Evolutionary conservation across 2,113 vertebrate species (phyloP).

Genomic region (Siniperca knerii): DNA sequence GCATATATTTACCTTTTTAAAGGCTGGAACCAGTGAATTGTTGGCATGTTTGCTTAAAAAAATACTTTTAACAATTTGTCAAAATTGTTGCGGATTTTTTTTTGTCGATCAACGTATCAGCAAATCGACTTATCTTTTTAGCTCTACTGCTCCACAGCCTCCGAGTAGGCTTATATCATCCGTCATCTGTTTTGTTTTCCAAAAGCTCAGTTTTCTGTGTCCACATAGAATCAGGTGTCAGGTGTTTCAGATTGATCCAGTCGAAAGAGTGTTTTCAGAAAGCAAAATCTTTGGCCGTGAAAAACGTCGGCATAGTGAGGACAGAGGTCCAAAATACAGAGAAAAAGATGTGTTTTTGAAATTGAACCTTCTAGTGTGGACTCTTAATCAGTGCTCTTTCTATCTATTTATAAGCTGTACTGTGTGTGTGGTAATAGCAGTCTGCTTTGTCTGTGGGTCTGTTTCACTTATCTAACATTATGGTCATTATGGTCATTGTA

Average conservation of each 20-base stretch:
- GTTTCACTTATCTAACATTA: slow-evolving; percentile 13
- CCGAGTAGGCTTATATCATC: not conserved
- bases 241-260: not conserved
- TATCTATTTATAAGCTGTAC: slow-evolving; percentile 8
- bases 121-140: not conserved
- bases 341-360: not conserved
- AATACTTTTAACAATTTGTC: too few relatives aligned
- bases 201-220: not conserved
- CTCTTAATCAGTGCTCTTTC: not conserved
- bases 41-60: not conserved
- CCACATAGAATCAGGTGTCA: not conserved
- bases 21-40: not conserved
- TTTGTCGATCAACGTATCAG: not conserved
- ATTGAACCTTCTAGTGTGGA: not conserved
- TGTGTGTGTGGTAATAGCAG: slow-evolving; percentile 82
- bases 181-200: not conserved
- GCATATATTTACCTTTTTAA: not conserved
- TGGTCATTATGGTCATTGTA: slow-evolving; percentile 91
- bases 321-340: not conserved
- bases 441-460: slow-evolving; percentile 85
- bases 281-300: not conserved
- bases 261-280: not conserved
- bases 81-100: too few relatives aligned
- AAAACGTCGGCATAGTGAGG: not conserved
- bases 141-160: not conserved